Percentiles rank a stretch among this genome's conserved stretches.
These are phyloP conservation scores for Gerosis bhagava DNA, from an alignment of 2,888 invertebrate genomes.

Conservation along the genomic window DNA sequence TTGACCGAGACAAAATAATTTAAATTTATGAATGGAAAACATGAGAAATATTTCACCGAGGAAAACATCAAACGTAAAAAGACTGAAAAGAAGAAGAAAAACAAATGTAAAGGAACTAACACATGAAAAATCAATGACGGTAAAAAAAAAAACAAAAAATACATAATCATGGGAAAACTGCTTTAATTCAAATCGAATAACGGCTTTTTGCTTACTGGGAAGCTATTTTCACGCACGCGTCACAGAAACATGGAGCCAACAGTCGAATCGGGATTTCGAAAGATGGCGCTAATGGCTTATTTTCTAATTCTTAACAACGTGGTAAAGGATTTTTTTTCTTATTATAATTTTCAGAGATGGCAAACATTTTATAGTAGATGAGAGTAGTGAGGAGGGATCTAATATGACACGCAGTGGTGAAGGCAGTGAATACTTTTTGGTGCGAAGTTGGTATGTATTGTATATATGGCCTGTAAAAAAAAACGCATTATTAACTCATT, in stretches of 20 bases:
- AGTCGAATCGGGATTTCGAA: slow-evolving; percentile 21
- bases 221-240: slow-evolving; percentile 24
- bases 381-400: slow-evolving; percentile 67
- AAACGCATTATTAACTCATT: too few species aligned
- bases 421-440: slow-evolving; percentile 65
- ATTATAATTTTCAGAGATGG: slow-evolving; percentile 69
- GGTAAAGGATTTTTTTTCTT: slow-evolving; percentile 42
- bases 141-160: too few species aligned
- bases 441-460: slow-evolving; percentile 72
- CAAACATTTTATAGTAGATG: slow-evolving; percentile 66
- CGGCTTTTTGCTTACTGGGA: slow-evolving; percentile 38
- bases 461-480: slow-evolving; percentile 8
- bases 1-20: too few species aligned
- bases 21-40: too few species aligned
- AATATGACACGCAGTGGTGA: slow-evolving; percentile 56
- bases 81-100: too few species aligned
- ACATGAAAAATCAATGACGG: too few species aligned
- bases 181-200: too few species aligned
- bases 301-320: slow-evolving; percentile 19
- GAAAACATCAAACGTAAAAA: too few species aligned
- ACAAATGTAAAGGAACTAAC: too few species aligned
- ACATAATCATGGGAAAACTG: slow-evolving; percentile 1
- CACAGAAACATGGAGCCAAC: slow-evolving; percentile 19
- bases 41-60: too few species aligned
- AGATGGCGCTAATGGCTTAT: slow-evolving; percentile 27